These are phyloP conservation scores for Stenodera caucasica DNA, from an alignment of 2,888 invertebrate species.

Conservation along the genomic window DNA sequence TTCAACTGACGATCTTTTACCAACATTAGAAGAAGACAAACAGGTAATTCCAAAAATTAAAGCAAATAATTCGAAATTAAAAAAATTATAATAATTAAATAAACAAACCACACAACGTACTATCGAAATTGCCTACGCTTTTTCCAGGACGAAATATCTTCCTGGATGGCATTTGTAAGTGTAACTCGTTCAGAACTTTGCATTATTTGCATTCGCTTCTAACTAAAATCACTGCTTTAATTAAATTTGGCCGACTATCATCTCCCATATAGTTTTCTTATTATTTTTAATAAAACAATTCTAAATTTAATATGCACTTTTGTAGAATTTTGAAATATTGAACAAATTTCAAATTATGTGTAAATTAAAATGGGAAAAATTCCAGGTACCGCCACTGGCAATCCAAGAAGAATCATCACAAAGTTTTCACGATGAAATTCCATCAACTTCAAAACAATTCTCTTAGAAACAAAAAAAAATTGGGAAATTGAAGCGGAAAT, in stretches of 20 bases:
- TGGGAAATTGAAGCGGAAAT: neutral
- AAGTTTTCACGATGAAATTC: conserved; percentile 54
- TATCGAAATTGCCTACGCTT: conserved; percentile 9
- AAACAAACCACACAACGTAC: conserved; percentile 2
- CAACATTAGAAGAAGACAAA: conserved; percentile 77
- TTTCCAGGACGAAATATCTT: conserved; percentile 42
- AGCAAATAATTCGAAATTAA: neutral
- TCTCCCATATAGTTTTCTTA: neutral
- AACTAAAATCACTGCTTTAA: neutral
- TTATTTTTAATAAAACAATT: neutral
- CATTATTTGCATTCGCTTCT: conserved; percentile 10
- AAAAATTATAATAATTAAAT: neutral
- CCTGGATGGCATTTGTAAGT: conserved; percentile 34
- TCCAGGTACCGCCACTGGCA: conserved; percentile 54
- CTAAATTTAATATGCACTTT: neutral
- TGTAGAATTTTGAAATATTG: neutral
- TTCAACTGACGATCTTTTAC: conserved; percentile 81
- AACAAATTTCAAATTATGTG: too few species aligned
- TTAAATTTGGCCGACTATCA: neutral
- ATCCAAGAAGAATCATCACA: conserved; percentile 53
- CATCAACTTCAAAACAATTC: conserved; percentile 55
- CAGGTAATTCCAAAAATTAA: conserved; percentile 60
- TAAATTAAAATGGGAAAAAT: conserved; percentile 20
- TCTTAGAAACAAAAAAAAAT: conserved; percentile 35
- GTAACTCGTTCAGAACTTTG: conserved; percentile 28